These are phyloP conservation scores for Cairina moschata DNA, from an alignment of 2,113 vertebrate species.

Conservation along the genomic window DNA sequence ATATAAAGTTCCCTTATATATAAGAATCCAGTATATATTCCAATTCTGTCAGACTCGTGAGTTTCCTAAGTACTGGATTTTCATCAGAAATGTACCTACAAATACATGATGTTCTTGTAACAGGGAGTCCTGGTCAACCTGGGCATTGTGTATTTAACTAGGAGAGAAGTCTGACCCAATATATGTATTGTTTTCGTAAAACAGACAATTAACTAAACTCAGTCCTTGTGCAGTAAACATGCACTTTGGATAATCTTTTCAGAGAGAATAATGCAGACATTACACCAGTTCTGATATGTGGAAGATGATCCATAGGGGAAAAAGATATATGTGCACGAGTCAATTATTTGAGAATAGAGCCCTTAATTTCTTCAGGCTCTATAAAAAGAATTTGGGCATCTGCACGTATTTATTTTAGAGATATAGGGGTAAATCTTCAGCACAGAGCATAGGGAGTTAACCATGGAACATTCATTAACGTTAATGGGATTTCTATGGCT, in stretches of 20 bases:
- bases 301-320: constrained; percentile 15
- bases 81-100: not conserved
- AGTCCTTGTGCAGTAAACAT: constrained; percentile 25
- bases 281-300: constrained; percentile 52
- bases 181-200: constrained; percentile 52
- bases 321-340: not conserved
- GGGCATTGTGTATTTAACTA: constrained; percentile 10
- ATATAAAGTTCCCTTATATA: not conserved
- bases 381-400: constrained; percentile 60
- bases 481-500: constrained; percentile 70
- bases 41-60: not conserved
- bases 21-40: no score
- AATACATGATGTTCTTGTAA: not conserved
- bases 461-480: constrained; percentile 61
- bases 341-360: constrained; percentile 61
- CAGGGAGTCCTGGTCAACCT: not conserved
- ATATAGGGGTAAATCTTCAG: constrained; percentile 62
- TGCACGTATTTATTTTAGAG: constrained; percentile 71
- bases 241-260: constrained; percentile 72
- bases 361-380: constrained; percentile 60
- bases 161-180: constrained; percentile 25
- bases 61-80: not conserved
- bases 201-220: constrained; percentile 33
- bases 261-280: constrained; percentile 60
- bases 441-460: constrained; percentile 52